These are phyloP conservation scores for Xenopus tropicalis DNA, from an alignment of 2,113 vertebrate species.

Conservation along the genomic window UCB_Xtro_10.0 CM004444.2:87785001-87785500, in stretches of 20 bases:
- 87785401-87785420: too few relatives aligned
- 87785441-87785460: too few relatives aligned
- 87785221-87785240: conserved; percentile 68
- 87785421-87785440: too few relatives aligned
- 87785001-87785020: conserved; percentile 23
- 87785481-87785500: too few relatives aligned
- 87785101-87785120: conserved; percentile 45
- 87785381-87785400: too few relatives aligned
- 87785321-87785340: background rate
- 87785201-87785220: conserved; percentile 76
- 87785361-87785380: too few relatives aligned
- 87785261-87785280: conserved; percentile 25
- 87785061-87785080: background rate
- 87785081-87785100: conserved; percentile 14
- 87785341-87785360: background rate
- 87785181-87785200: conserved; percentile 62
- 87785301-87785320: background rate
- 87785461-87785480: too few relatives aligned
- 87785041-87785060: conserved; percentile 24
- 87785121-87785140: conserved; percentile 43
- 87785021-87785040: conserved; percentile 14
- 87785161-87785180: conserved; percentile 52
- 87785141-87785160: conserved; percentile 57
- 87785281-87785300: background rate
- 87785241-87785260: conserved; percentile 36